A percentile compares a stretch with the other conserved stretches of the same genome.
These are phyloP conservation scores for Masticophis lateralis DNA, from an alignment of 2,797 vertebrate genomes.

Conservation along the genomic window DNA sequence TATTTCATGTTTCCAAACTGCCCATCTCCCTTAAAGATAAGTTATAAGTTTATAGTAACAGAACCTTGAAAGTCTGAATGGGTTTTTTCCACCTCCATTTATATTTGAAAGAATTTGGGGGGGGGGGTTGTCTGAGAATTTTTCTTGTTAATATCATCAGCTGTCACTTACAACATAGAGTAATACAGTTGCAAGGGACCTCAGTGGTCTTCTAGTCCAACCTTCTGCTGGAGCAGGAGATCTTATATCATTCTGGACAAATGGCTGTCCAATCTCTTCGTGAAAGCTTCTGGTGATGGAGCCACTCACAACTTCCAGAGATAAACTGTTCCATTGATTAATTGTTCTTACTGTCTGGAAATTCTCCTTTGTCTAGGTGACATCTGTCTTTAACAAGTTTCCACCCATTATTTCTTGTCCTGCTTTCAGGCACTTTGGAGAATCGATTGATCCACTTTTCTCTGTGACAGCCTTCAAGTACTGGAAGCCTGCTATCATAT, in stretches of 20 bases:
- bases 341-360: no score
- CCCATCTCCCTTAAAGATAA: background rate
- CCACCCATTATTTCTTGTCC: no score
- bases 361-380: no score
- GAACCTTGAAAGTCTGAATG: background rate
- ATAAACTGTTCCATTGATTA: no score
- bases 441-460: no score
- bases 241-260: background rate
- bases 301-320: no score
- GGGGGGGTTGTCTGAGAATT: background rate
- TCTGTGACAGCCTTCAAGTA: background rate
- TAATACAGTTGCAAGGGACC: background rate
- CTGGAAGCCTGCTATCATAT: background rate
- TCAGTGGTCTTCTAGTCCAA: background rate
- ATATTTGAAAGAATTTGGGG: background rate
- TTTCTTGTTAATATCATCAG: background rate
- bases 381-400: no score
- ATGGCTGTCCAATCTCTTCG: background rate
- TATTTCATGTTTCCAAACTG: background rate
- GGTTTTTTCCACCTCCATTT: background rate
- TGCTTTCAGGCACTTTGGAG: no score
- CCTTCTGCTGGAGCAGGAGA: background rate
- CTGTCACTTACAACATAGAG: background rate
- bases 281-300: no score
- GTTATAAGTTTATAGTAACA: background rate